Base-by-base conservation (phyloP, 2,797 vertebrate genomes). In the Chaenodraco wilsoni region DNA sequence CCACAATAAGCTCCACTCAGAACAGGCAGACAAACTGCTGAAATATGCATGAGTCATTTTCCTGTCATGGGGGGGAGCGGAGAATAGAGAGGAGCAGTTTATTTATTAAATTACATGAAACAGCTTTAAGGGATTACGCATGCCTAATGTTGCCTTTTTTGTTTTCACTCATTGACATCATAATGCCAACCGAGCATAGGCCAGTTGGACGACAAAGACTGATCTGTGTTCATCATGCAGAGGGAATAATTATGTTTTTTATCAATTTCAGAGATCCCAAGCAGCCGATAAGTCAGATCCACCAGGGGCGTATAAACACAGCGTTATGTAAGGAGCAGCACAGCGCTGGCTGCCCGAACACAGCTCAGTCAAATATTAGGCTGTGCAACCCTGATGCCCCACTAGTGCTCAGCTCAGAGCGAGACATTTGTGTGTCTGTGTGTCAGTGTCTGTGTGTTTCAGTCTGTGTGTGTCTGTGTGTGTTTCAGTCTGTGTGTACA, bases 1-100 rank as follows among this genome's bases (percentile, higher is more conserved):
- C 87, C 91, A 85, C 86, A 91, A 90, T 87, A 93, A 90, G 87
- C 87, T 86, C 76, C 78, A 81, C 84, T 91, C 81, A 76, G 82
- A 89, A 81, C 79, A 77, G 82, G 86, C 87, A 87, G 86, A 87
- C 90, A 81, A 79, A 60, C 85, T 92, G 76, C 78, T 93, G 87
- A 93, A 93, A 94, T 92, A 93, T 94, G 88, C 86, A 94, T 92
- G 89, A 93, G 82, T 89, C 87, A 88, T 88, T 90, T 92, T 87
- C 89, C 84, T 72, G 72, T 62, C 59, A 86, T 76, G 75, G 72
- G 69, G 66, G 56, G 40, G 10, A 55, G 55, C 49, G 65, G 59
- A 45, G 72, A 77, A 80, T 46, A 62, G 74, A 83, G 66, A 80
- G 50, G 67, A 72, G 71, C 55, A 78, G 64, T 78, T 88, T 91